A percentile compares a stretch with the other conserved stretches of the same genome.
Evolutionary conservation across 2,888 invertebrate species (phyloP).

Genomic region (Mesorhabditis spiculigera): DNA sequence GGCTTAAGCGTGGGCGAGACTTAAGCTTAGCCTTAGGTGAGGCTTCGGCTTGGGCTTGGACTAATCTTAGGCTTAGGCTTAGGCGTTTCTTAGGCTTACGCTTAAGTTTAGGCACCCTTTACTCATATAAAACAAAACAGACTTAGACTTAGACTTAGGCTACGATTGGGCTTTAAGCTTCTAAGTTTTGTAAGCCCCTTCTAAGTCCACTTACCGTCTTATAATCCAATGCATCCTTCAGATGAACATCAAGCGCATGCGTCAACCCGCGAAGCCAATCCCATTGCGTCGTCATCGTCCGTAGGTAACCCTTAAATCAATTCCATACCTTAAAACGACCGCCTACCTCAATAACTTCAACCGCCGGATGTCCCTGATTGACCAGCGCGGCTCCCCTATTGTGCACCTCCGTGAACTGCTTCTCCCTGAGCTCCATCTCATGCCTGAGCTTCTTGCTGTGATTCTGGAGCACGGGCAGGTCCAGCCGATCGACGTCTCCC

Average conservation of each 20-base stretch:
- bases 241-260: constrained; percentile 84
- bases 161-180: no score
- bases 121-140: no score
- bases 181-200: constrained; percentile 47
- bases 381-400: constrained; percentile 87
- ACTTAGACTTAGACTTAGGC: no score
- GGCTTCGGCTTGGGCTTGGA: no score
- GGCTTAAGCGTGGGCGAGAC: no score
- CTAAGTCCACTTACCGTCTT: constrained; percentile 52
- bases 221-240: constrained; percentile 58
- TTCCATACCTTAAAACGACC: background rate
- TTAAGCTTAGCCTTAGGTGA: no score
- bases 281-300: constrained; percentile 93
- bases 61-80: no score
- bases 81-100: no score
- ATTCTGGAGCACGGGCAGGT: constrained; percentile 72
- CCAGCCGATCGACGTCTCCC: constrained; percentile 82
- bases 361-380: constrained; percentile 87
- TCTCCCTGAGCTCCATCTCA: constrained; percentile 68
- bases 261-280: constrained; percentile 91
- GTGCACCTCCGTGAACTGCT: constrained; percentile 88
- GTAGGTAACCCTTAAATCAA: constrained; percentile 65
- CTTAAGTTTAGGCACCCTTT: no score
- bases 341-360: constrained; percentile 79
- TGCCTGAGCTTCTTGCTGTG: constrained; percentile 16